Evolutionary conservation across 1,140 invertebrate genomes (phyloP).

Genomic region (Oreohelix idahoensis): DNA sequence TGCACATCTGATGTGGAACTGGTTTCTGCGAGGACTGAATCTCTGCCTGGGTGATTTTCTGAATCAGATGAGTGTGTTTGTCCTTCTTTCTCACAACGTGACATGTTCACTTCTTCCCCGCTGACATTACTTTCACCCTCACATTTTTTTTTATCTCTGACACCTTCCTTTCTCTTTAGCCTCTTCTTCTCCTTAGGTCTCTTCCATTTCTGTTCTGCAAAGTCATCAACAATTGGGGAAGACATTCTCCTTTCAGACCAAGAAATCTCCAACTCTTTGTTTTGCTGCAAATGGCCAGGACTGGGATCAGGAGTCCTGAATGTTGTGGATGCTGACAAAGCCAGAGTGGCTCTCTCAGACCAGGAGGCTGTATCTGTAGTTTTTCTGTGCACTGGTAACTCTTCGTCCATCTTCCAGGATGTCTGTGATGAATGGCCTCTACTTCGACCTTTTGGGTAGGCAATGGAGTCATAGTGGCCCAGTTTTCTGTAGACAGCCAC

Average conservation of each 20-base stretch:
- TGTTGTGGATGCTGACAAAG: background rate
- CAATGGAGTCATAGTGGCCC: constrained; percentile 1
- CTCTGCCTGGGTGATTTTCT: background rate
- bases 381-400: background rate
- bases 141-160: background rate
- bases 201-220: constrained; percentile 10
- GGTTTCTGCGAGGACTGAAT: background rate
- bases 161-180: constrained; percentile 2
- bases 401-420: constrained; percentile 11
- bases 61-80: background rate
- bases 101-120: background rate
- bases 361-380: background rate
- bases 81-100: background rate
- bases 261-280: constrained; percentile 20
- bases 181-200: background rate
- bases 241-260: constrained; percentile 21
- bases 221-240: constrained; percentile 17
- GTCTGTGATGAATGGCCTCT: background rate
- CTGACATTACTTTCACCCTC: background rate
- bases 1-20: background rate
- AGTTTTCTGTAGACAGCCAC: constrained; percentile 24
- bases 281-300: background rate
- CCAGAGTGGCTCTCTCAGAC: constrained; percentile 7
- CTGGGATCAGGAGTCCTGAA: constrained; percentile 21
- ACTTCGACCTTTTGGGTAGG: constrained; percentile 1